These are phyloP conservation scores for Arvicola amphibius DNA, from an alignment of 2,797 vertebrate genomes.

Conservation along the genomic window DNA sequence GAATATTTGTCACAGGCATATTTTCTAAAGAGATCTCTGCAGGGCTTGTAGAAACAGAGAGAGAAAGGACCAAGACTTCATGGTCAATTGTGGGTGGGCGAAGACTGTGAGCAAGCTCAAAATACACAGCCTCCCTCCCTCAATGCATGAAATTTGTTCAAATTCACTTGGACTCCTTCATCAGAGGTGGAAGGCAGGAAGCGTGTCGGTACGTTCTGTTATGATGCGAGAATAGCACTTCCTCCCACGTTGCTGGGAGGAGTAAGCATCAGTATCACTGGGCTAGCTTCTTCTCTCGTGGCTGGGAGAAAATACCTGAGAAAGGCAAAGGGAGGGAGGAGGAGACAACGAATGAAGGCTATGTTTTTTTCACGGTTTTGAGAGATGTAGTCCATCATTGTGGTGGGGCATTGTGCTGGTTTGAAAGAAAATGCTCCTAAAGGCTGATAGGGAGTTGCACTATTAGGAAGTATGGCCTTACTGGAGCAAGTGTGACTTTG, in stretches of 20 bases:
- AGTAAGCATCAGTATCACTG: accelerated
- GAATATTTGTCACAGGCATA: not conserved
- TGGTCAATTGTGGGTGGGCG: not conserved
- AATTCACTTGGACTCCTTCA: constrained; percentile 11
- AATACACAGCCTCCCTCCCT: not conserved
- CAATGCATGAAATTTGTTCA: not conserved
- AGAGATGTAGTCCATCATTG: not conserved
- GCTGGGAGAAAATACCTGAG: not conserved
- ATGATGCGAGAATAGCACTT: not conserved
- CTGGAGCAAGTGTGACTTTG: not conserved
- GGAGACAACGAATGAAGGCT: not conserved
- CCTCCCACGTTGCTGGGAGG: not conserved
- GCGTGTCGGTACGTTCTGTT: not conserved
- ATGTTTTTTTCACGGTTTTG: not conserved
- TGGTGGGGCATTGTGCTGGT: not conserved
- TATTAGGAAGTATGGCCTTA: not conserved
- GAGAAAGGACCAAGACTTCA: not conserved
- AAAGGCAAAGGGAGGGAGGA: no score
- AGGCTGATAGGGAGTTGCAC: not conserved
- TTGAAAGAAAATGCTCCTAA: not conserved
- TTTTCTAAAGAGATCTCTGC: not conserved
- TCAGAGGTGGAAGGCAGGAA: not conserved
- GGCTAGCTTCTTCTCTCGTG: not conserved
- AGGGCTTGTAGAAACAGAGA: constrained; percentile 1
- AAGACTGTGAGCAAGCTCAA: not conserved